Base-by-base conservation (phyloP, 1,140 invertebrate species). In the Laodelphax striatellus region DNA sequence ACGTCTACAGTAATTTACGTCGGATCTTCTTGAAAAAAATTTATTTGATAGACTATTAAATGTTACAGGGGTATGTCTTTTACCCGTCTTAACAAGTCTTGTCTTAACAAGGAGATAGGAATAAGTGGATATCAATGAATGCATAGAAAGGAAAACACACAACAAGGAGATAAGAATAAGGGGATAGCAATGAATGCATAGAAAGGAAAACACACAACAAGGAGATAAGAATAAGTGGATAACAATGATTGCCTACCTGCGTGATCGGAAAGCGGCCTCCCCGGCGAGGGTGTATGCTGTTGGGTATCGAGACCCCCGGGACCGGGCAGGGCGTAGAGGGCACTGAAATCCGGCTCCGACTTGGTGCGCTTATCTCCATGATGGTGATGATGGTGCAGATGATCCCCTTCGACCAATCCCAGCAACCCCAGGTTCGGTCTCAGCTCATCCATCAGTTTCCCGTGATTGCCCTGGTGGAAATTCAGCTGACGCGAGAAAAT, bases 401-500 rank as follows among this genome's bases (percentile, higher is more conserved):
- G 73, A 64, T 89, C 86, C 61, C 90, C 88, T 61, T 89, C 87
- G 41, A 90, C 77, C 42, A 90, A 74, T 0, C 87, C 86, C n/a
- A 90, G 73, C 19, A 90, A 71, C 0, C 88, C 87, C 17, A 91
- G 72, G 70, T 90, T 90, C 14, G 88, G 88, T 72, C 88, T 76
- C 55, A 91, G 73, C 66, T 91, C 88, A 68, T 91, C 88, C 87
- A 90, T 90, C 69, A 87, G 81, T 63, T 86, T 85, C 0, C 60
- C 50, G 52, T 62, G 57, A 5, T 43, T 31, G 0, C 55, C 54
- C 55, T 63, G 64, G 34, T 68, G 64, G 70, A 90, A 91, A 72
- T 91, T 91, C 55, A 91, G 77, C 73, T 91, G 88, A 42, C 88
- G 77, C 74, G 87, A 90, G 72, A 91, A 91, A 68, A 90, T 90